phyloP scores from a whole-genome alignment of 2,888 invertebrate species.

The Nomada fabriciana region DNA sequence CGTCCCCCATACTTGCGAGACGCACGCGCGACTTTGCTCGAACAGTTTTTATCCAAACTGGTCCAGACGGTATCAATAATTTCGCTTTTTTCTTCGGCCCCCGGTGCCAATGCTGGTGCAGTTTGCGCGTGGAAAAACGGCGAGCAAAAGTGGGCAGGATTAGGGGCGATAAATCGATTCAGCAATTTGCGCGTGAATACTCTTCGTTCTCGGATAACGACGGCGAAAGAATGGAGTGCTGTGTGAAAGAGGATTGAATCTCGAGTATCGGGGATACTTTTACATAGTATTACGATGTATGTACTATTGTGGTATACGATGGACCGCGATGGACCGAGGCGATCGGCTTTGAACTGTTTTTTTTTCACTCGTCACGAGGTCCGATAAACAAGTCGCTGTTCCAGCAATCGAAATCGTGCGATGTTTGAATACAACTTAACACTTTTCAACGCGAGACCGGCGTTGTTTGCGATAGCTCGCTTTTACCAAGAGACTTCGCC shows the following conservation, averaged over 20 bases:
- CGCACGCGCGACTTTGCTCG: constrained; percentile 33
- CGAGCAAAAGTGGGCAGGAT: constrained; percentile 41
- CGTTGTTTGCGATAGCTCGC: constrained; percentile 19
- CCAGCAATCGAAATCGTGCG: constrained; percentile 20
- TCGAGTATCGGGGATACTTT: not conserved
- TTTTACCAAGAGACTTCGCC: not conserved
- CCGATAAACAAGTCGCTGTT: constrained; percentile 19
- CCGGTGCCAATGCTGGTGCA: not conserved
- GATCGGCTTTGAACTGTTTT: constrained; percentile 22
- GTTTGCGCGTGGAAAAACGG: constrained; percentile 9
- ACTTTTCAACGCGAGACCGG: not conserved
- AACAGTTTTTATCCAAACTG: constrained; percentile 14
- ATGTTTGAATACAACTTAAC: constrained; percentile 28
- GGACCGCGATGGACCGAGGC: constrained; percentile 8
- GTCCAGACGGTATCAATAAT: constrained; percentile 38
- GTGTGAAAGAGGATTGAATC: not conserved
- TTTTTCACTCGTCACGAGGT: not conserved
- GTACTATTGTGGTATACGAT: not conserved
- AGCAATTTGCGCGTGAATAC: not conserved
- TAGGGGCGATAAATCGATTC: constrained; percentile 48
- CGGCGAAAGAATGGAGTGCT: too few relatives aligned
- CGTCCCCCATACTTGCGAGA: not conserved
- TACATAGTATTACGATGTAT: not conserved
- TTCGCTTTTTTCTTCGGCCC: constrained; percentile 8
- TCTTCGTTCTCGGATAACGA: too few relatives aligned